A percentile compares a stretch with the other conserved stretches of the same genome.
Conservation (phyloP, 1,140 invertebrate genomes). For the Aricia agestis region DNA sequence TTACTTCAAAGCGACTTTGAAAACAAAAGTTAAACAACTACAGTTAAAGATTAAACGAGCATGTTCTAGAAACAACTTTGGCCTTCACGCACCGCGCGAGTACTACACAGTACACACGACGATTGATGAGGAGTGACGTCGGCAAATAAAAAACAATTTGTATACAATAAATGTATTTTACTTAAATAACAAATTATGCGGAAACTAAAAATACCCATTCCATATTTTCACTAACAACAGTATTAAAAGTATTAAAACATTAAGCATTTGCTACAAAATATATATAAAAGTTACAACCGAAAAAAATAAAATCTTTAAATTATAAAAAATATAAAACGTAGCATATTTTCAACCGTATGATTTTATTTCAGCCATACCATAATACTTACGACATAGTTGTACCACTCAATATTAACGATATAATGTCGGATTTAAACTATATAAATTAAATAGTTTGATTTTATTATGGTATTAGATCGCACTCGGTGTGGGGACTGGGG, state of each 20-base stretch:
- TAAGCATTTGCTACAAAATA: neutral
- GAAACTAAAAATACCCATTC: slow-evolving; percentile 13
- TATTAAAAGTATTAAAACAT: slow-evolving; percentile 2
- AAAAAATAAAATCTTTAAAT: neutral
- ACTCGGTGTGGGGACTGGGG: neutral
- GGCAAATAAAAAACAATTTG: too few relatives aligned
- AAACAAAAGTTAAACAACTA: too few relatives aligned
- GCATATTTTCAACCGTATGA: neutral
- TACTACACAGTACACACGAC: too few relatives aligned
- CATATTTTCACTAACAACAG: neutral
- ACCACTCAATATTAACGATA: neutral
- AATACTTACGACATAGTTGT: slow-evolving; percentile 9
- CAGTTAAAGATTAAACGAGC: too few relatives aligned
- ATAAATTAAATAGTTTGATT: neutral
- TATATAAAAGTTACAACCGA: neutral
- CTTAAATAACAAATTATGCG: slow-evolving; percentile 8
- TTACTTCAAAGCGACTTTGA: too few relatives aligned
- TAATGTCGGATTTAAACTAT: neutral
- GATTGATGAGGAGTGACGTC: too few relatives aligned
- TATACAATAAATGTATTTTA: neutral
- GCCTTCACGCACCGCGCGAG: too few relatives aligned
- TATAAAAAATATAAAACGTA: neutral
- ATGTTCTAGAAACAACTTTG: too few relatives aligned
- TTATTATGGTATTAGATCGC: neutral
- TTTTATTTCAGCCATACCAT: neutral